These are phyloP conservation scores for Caenorhabditis sp. DNA, from an alignment of 2,888 invertebrate genomes.

Conservation along the genomic window DNA sequence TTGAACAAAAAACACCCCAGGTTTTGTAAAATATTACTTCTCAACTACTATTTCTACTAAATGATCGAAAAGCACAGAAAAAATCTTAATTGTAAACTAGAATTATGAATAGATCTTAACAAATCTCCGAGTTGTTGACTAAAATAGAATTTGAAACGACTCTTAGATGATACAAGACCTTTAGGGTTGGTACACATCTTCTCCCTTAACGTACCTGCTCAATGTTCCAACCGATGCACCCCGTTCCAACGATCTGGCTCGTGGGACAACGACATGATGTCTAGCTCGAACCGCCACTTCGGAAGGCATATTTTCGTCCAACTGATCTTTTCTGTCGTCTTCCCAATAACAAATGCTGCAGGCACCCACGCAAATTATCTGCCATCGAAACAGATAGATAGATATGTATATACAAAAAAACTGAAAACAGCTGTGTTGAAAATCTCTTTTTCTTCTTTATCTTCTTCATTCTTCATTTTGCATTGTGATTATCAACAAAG, in stretches of 20 bases:
- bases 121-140: too few species aligned
- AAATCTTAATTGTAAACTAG: too few species aligned
- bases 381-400: background rate
- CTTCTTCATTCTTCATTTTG: background rate
- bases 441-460: slow-evolving; percentile 13
- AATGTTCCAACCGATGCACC: slow-evolving; percentile 65
- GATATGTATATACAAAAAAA: slow-evolving; percentile 7
- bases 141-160: too few species aligned
- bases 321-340: slow-evolving; percentile 3
- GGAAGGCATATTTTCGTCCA: slow-evolving; percentile 33
- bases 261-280: slow-evolving; percentile 54
- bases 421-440: slow-evolving; percentile 44
- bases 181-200: too few species aligned
- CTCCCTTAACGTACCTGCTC: slow-evolving; percentile 58
- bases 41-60: too few species aligned
- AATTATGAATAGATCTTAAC: too few species aligned
- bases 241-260: slow-evolving; percentile 62
- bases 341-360: background rate
- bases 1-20: too few species aligned
- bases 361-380: slow-evolving; percentile 26
- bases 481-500: background rate
- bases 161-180: too few species aligned
- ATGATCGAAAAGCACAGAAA: too few species aligned
- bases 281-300: slow-evolving; percentile 50
- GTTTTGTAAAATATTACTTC: too few species aligned